A percentile compares a stretch with the other conserved stretches of the same genome.
Evolutionary conservation across 1,140 invertebrate genomes (phyloP).

Genomic region (Trichomalopsis sarcophagae): DNA sequence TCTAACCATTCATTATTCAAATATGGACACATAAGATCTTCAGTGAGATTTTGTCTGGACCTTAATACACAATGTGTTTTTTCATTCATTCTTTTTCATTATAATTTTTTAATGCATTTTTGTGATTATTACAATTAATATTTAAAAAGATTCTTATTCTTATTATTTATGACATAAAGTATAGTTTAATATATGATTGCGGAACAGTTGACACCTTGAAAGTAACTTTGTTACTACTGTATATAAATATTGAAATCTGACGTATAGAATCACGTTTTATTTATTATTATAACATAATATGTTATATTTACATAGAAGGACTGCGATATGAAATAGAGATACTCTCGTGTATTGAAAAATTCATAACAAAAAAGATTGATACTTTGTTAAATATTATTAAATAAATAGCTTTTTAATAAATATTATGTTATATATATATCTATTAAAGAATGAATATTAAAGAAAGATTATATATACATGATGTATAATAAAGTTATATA

Average conservation of each 20-base stretch:
- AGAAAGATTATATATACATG: conserved; percentile 30
- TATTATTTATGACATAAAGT: conserved; percentile 1
- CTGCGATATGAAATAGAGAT: conserved; percentile 25
- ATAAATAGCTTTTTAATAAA: conserved; percentile 39
- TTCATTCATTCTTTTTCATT: not conserved
- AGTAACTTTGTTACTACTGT: conserved; percentile 24
- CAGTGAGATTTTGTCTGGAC: not conserved
- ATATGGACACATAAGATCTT: conserved; percentile 18
- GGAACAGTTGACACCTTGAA: not conserved
- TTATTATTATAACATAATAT: conserved; percentile 24
- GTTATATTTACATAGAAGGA: conserved; percentile 12
- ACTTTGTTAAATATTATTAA: conserved; percentile 39
- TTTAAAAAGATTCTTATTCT: conserved; percentile 9
- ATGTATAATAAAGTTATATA: conserved; percentile 31
- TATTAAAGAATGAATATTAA: not conserved
- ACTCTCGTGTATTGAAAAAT: conserved; percentile 14
- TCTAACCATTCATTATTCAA: conserved; percentile 36
- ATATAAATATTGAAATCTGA: conserved; percentile 39
- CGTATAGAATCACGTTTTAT: conserved; percentile 16
- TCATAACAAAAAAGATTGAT: conserved; percentile 7
- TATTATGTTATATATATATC: not conserved
- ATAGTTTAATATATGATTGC: conserved; percentile 7
- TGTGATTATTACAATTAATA: conserved; percentile 19
- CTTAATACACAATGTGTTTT: conserved; percentile 11
- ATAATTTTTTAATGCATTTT: conserved; percentile 12